Percentiles rank a stretch among this genome's conserved stretches.
phyloP scores from a whole-genome alignment of 2,797 vertebrate genomes.

The Myotis vivesi region DNA sequence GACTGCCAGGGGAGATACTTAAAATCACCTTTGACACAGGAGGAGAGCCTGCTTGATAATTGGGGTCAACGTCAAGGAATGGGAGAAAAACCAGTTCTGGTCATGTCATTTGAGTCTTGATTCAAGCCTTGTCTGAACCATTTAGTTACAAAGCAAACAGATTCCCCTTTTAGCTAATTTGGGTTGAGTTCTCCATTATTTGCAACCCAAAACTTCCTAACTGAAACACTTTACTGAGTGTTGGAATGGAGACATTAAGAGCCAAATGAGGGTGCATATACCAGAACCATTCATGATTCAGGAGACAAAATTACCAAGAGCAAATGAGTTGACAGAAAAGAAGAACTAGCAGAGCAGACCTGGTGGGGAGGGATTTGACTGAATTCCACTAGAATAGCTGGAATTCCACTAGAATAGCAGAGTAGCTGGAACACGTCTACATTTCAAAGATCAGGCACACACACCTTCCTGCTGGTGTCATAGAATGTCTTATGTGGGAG shows the following conservation, averaged over 20 bases:
- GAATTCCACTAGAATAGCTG: not conserved
- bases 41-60: not conserved
- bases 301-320: constrained; percentile 31
- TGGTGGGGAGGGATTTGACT: not conserved
- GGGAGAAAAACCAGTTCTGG: not conserved
- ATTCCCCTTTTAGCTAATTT: not conserved
- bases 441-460: not conserved
- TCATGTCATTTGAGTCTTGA: not conserved
- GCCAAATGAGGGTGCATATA: not conserved
- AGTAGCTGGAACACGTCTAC: not conserved
- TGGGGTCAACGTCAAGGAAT: not conserved
- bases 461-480: not conserved
- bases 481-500: not conserved
- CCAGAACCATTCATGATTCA: not conserved
- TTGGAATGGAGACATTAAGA: not conserved
- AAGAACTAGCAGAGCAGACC: not conserved
- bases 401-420: not conserved
- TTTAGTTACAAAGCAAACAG: constrained; percentile 34
- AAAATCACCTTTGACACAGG: not conserved
- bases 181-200: constrained; percentile 24
- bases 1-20: not conserved
- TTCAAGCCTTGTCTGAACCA: not conserved
- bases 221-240: not conserved
- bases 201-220: not conserved
- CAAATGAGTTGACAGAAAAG: constrained; percentile 17